Conservation (phyloP, 1,140 invertebrate species). For the Conopomorpha cramerella region DNA sequence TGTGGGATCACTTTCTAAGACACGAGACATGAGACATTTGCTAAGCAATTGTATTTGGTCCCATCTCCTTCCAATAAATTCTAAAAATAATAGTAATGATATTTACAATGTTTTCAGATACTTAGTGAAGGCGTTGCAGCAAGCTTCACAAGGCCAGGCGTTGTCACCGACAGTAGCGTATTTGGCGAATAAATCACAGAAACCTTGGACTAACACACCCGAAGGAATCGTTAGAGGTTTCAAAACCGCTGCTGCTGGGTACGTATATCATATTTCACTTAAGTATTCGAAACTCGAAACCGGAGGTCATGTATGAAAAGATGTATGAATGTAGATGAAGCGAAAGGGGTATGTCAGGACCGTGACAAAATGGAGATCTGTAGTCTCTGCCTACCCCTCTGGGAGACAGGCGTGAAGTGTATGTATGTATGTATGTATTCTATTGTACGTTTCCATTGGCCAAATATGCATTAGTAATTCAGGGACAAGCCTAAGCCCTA, state of each 20-base stretch:
- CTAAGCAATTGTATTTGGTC: not conserved
- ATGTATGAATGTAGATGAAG: no score
- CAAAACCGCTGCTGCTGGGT: conserved; percentile 72
- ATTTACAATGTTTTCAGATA: conserved; percentile 19
- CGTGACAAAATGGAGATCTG: no score
- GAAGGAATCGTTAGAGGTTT: conserved; percentile 69
- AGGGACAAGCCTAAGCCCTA: no score
- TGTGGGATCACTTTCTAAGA: no score
- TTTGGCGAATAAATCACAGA: conserved; percentile 42
- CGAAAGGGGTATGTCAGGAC: no score
- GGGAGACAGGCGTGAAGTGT: no score
- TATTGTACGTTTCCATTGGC: no score
- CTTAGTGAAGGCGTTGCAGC: conserved; percentile 72
- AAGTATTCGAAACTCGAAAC: not conserved
- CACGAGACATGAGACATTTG: no score
- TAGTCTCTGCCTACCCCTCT: no score
- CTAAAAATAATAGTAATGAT: conserved; percentile 2
- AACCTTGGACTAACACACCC: conserved; percentile 66
- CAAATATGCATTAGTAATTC: no score
- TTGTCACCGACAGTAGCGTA: conserved; percentile 70
- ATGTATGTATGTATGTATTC: no score
- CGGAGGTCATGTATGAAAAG: not conserved
- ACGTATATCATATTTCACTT: conserved; percentile 16
- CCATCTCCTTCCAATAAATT: not conserved
- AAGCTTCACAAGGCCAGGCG: conserved; percentile 56